Percentiles rank a stretch among this genome's conserved stretches.
Evolutionary conservation across 2,113 vertebrate species (phyloP).

Genomic region (Sterrhoptilus dennistouni): DNA sequence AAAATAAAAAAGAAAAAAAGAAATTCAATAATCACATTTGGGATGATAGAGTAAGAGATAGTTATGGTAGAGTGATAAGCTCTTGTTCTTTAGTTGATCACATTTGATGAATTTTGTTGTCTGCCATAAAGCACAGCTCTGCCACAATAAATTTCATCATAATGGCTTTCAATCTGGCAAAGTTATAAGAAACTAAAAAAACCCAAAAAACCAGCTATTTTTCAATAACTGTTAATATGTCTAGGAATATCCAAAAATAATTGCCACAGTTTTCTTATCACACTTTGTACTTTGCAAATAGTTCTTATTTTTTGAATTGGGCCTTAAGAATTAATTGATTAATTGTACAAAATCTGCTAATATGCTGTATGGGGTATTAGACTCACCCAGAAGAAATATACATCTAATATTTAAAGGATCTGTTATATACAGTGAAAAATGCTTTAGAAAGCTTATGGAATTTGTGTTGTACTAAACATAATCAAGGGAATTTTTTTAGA

Average conservation of each 20-base stretch:
- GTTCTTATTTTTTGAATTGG: not conserved
- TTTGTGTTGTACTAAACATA: not conserved
- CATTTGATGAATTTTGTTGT: not conserved
- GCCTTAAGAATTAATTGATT: not conserved
- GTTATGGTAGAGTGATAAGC: not conserved
- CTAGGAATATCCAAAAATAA: not conserved
- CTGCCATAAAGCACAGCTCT: not conserved
- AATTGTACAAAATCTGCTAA: not conserved
- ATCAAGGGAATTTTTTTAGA: rapidly evolving
- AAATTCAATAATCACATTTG: not conserved
- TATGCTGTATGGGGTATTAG: not conserved
- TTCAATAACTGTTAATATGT: not conserved
- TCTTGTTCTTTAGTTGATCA: not conserved
- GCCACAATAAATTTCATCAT: not conserved
- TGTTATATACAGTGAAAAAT: not conserved
- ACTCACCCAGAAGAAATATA: not conserved
- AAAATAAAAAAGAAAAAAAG: not conserved
- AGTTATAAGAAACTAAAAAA: not conserved
- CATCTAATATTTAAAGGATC: not conserved
- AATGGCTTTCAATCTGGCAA: not conserved
- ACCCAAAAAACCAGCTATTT: not conserved
- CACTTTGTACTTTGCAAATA: not conserved
- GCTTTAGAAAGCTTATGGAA: not conserved
- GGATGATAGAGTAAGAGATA: not conserved
- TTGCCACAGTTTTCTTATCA: not conserved